phyloP scores from a whole-genome alignment of 2,797 vertebrate genomes.

The Euphonia xanthogaster region DNA sequence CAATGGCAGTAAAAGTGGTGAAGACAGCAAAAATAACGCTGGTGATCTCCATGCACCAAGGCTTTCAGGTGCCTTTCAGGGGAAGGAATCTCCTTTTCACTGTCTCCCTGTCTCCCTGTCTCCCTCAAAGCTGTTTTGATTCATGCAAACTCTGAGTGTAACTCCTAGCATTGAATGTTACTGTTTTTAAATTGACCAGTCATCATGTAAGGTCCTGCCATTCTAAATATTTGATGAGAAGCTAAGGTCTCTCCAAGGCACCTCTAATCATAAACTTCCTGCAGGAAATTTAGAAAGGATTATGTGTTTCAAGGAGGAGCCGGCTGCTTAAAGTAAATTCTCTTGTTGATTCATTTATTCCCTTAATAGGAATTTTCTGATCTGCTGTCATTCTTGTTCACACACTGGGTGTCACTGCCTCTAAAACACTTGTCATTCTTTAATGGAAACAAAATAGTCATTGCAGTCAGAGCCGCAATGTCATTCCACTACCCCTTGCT shows the following conservation, averaged over 20 bases:
- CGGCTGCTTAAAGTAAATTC: conserved; percentile 67
- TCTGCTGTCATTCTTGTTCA: conserved; percentile 83
- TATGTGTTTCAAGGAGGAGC: conserved; percentile 72
- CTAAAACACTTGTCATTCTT: conserved; percentile 86
- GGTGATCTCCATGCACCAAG: not conserved
- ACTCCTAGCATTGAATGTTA: conserved; percentile 19
- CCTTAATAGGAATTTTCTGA: conserved; percentile 85
- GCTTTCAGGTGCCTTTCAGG: not conserved
- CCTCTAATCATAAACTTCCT: conserved; percentile 72
- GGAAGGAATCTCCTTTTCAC: not conserved
- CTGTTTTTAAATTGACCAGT: conserved; percentile 68
- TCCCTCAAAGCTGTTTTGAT: not conserved
- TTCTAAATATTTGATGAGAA: conserved; percentile 69
- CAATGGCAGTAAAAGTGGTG: not conserved
- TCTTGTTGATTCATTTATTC: conserved; percentile 82
- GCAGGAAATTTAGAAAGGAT: conserved; percentile 70
- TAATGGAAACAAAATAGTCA: conserved; percentile 85
- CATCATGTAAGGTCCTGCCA: conserved; percentile 3
- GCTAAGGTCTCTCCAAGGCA: conserved; percentile 59
- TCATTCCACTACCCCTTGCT: conserved; percentile 83
- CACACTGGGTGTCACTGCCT: conserved; percentile 81
- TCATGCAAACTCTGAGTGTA: not conserved
- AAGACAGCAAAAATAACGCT: not conserved
- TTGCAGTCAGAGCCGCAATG: conserved; percentile 80
- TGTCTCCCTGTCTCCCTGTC: not conserved